These are phyloP conservation scores for Chiroxiphia lanceolata DNA, from an alignment of 2,797 vertebrate species.

Conservation along the genomic window DNA sequence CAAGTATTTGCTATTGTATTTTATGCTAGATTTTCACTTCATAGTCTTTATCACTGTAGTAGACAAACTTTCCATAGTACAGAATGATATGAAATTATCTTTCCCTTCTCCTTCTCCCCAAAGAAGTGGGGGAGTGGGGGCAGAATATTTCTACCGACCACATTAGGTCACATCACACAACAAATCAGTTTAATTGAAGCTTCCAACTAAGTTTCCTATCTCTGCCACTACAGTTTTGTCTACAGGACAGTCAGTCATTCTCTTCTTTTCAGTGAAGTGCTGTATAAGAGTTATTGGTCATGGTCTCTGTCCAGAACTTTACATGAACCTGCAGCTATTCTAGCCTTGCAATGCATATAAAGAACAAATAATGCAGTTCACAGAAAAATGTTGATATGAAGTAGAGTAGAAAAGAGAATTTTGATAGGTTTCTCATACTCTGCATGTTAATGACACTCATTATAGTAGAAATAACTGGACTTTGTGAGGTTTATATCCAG, in stretches of 20 bases:
- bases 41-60: not conserved
- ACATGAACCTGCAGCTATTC: not conserved
- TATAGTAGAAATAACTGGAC: not conserved
- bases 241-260: not conserved
- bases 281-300: not conserved
- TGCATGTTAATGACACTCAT: not conserved
- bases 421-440: not conserved
- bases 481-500: not conserved
- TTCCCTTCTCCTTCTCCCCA: not conserved
- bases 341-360: not conserved
- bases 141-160: not conserved
- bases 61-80: not conserved
- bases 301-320: not conserved
- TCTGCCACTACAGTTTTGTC: not conserved
- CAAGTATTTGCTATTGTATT: not conserved
- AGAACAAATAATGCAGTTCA: not conserved
- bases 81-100: not conserved
- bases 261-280: not conserved
- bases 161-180: not conserved
- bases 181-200: not conserved
- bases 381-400: not conserved
- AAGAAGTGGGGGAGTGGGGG: rapidly evolving
- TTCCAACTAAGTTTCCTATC: not conserved
- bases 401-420: not conserved
- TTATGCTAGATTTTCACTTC: not conserved